These are phyloP conservation scores for Cyprinella venusta DNA, from an alignment of 2,797 vertebrate genomes.

Conservation along the genomic window DNA sequence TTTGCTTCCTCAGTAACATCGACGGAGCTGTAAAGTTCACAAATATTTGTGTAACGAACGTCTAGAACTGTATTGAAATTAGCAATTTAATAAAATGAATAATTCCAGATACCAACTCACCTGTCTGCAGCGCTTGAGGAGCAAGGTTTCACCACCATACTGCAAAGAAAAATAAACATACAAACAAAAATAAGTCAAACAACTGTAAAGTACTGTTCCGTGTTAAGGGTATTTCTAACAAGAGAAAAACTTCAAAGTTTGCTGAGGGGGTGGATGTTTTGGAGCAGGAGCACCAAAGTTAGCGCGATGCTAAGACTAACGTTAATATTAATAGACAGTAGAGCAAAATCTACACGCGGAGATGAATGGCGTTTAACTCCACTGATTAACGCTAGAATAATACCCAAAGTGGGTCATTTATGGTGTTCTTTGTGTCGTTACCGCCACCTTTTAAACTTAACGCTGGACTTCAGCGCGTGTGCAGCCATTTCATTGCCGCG, in stretches of 20 bases:
- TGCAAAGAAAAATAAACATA: constrained; percentile 46
- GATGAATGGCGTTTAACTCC: neutral
- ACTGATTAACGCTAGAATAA: neutral
- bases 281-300: neutral
- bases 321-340: neutral
- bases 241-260: neutral
- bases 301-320: neutral
- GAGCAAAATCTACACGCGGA: neutral
- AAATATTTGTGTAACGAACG: neutral
- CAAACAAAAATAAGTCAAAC: too few species aligned
- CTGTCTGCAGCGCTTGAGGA: constrained; percentile 74
- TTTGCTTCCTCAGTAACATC: constrained; percentile 92
- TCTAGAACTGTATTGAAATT: neutral
- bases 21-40: constrained; percentile 60
- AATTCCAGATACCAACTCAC: constrained; percentile 57
- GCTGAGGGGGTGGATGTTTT: neutral
- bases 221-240: neutral
- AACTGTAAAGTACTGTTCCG: neutral
- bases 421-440: neutral
- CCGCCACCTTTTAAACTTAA: constrained; percentile 7
- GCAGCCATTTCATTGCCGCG: neutral
- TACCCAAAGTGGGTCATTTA: neutral
- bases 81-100: neutral
- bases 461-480: neutral
- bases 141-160: constrained; percentile 79